Base-by-base conservation (phyloP, 2,888 invertebrate genomes). In the Pammene aurita region DNA sequence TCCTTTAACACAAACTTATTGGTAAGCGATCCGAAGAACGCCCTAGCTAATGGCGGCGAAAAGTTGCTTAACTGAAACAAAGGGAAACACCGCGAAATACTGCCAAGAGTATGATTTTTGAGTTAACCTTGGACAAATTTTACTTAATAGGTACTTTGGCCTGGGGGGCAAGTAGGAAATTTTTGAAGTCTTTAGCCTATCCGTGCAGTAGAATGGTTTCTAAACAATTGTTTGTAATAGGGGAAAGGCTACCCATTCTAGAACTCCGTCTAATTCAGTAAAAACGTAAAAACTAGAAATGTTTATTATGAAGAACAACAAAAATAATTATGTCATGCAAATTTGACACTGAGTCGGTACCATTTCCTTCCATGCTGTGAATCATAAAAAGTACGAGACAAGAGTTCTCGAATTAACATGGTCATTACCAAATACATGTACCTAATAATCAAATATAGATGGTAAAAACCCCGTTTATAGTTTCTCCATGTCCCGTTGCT, bases 1-100 rank as follows among this genome's bases (percentile, higher is more conserved):
- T 34, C 7, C 7, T 11, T 34, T 26, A n/a, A 6, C 7, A 54
- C n/a, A 11, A 26, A 54, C 6, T 34, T 26, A 2, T 34, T 34
- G n/a, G 34, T n/a, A n/a, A 54, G 54, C 54, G n/a, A n/a, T 52
- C 2, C 2, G 7, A 34, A n/a, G 0, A 54, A 34, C 54, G 13
- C n/a, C 26, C 14, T 13, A 34, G 44, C 60, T 69, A 69, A 69
- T 60, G 69, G 52, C 48, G 14, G 16, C 42, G 26, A 65, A 54
- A 54, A 69, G 26, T 69, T 60, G 14, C 58, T 50, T 46, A 35
- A 38, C 14, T 16, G 13, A 34, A 26, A 58, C 63, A 46, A 68
- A 63, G 57, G 34, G 38, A 50, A 68, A 68, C 14, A 58, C 18
- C 41, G n/a, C 41, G 9, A 14, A 62, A 58, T 42, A 60, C 35